Evolutionary conservation across 2,113 vertebrate genomes (phyloP), one percentile per base, ranked within the genome.

Genomic region (Engystomops pustulosus): DNA sequence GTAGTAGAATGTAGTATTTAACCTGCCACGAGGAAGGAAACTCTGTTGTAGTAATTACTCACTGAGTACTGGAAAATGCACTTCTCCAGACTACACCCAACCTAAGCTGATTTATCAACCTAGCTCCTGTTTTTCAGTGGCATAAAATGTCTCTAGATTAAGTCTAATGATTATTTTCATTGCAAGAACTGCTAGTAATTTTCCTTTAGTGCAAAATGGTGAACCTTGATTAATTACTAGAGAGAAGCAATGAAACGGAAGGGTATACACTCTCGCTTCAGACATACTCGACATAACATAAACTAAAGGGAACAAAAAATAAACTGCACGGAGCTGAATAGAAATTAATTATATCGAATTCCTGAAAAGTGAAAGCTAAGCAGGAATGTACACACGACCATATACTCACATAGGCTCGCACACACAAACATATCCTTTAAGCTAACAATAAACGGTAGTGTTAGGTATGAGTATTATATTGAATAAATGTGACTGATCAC

Each of bases 111-210:
- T 69, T 70, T 78, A 70, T 27, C 47, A 85, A 55, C 14, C 9
- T 27, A 69, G 47, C 74, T 79, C 47, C 83, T 79, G 83, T 68
- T 44, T 84, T 67, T 47, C 75, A 78, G 51, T 78, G n/a, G 44
- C 44, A 58, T 53, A 69, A 77, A 77, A 78, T 53, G 44, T 70
- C 58, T 78, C 47, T 67, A 79, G 83, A 85, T 85, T 69, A 70
- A 85, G 62, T 49, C 20, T 51, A 85, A 69, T 85, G 74, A 58
- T 85, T 85, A 85, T 79, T 85, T 85, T 85, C 32, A 38, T 70
- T 78, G 74, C 38, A 34, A 70, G 74, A 79, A 79, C 74, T 85
- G 83, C 74, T 85, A 79, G 83, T 85, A 69, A 85, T 85, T 85
- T 79, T 60, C 83, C 36, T 69, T 23, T 70, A 58, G 23, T 69